Conservation (phyloP, 2,888 invertebrate species). For the Amiota minor region DNA sequence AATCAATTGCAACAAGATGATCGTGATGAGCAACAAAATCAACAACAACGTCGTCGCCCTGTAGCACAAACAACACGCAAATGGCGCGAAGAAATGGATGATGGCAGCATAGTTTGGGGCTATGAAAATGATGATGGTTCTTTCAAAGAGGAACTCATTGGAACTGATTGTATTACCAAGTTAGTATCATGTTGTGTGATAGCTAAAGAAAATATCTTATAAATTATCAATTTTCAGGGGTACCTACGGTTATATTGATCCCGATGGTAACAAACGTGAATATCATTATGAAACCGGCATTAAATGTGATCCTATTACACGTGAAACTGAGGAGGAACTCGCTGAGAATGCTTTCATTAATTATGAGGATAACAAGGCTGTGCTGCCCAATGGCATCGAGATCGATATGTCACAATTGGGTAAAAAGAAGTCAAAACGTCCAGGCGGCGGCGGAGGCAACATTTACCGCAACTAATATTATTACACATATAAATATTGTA, state of each 20-base stretch:
- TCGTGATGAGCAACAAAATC: slow-evolving; percentile 53
- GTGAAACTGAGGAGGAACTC: slow-evolving; percentile 74
- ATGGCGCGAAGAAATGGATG: slow-evolving; percentile 83
- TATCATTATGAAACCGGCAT: slow-evolving; percentile 89
- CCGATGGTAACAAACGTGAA: slow-evolving; percentile 86
- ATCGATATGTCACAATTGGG: slow-evolving; percentile 82
- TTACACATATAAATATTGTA: background rate
- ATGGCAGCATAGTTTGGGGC: slow-evolving; percentile 89
- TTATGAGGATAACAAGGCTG: slow-evolving; percentile 83
- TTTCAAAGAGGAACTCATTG: slow-evolving; percentile 88
- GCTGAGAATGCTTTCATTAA: slow-evolving; percentile 80
- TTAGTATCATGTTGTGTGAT: slow-evolving; percentile 48
- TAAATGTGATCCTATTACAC: slow-evolving; percentile 75
- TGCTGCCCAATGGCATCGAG: slow-evolving; percentile 82
- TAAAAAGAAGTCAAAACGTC: slow-evolving; percentile 81
- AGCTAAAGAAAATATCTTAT: background rate
- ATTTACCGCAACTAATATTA: slow-evolving; percentile 10
- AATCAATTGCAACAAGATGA: slow-evolving; percentile 69
- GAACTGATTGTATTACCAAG: slow-evolving; percentile 82
- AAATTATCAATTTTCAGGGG: slow-evolving; percentile 75
- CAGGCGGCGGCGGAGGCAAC: slow-evolving; percentile 57
- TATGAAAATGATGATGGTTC: slow-evolving; percentile 91
- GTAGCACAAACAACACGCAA: slow-evolving; percentile 82
- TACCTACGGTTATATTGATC: slow-evolving; percentile 88
- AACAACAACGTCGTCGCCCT: slow-evolving; percentile 77